Evolutionary conservation across 1,140 invertebrate species (phyloP), one percentile per base, ranked within the genome.

Genomic region (Agraylea sexmaculata): DNA sequence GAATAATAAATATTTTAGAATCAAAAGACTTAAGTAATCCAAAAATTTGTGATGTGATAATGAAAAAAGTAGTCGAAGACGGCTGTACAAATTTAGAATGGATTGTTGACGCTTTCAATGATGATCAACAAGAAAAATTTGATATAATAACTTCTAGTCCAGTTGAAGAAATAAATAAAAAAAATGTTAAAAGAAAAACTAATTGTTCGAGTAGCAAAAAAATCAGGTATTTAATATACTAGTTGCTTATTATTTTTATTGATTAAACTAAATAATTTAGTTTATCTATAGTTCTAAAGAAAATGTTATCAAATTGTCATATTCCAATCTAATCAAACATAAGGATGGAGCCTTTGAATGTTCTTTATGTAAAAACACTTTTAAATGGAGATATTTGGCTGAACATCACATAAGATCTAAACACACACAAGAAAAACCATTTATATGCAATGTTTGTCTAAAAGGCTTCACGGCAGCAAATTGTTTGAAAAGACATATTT

Each of bases 401-500:
- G 43, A 49, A 34, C 32, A 40, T 11, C 47, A 49, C 18, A 40
- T 45, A 6, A 25, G 47, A 17, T 35, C 40, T 3, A 21, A 37
- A 28, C 47, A 49, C 25, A 49, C 37, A 7, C 37, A 49, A 11
- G 47, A 49, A 34, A 45, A 39, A 28, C 47, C 47, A 10, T 49
- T 49, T 20, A 12, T 22, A 12, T 49, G 47, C 22, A 17, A 21
- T 10, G 19, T 25, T 5, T 49, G 47, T 22, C 10, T 15, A n/a
- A 49, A 45, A 40, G 19, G 19, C 2, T 49, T 49, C 28, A 18
- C 43, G 10, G 47, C 40, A 1, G 27, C 43, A 5, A 20, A 45
- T 31, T 33, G 43, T 31, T 36, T 49, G 1, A 42, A 39, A 30
- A 45, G 47, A 27, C 47, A 49, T 15, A 42, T 45, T 13, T 35